These are phyloP conservation scores for Rutpela maculata DNA, from an alignment of 2,888 invertebrate species.

Conservation along the genomic window DNA sequence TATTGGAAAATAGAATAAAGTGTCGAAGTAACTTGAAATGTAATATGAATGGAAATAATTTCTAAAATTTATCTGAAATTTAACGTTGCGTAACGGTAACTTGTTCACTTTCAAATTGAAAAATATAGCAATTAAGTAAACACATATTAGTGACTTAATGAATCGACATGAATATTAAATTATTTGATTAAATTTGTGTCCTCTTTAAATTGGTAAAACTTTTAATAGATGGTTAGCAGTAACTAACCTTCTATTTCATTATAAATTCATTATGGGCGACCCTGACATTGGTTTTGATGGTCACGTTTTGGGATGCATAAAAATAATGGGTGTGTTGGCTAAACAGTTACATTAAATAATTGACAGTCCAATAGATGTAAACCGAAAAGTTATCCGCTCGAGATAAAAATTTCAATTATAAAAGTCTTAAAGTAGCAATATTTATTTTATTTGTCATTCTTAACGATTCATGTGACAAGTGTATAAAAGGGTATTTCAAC, in stretches of 20 bases:
- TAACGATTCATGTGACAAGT: no score
- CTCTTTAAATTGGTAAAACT: background rate
- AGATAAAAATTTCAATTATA: no score
- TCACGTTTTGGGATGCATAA: constrained; percentile 31
- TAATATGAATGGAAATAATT: background rate
- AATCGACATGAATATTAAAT: background rate
- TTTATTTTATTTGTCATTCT: no score
- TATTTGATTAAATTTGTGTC: background rate
- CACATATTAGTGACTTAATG: background rate
- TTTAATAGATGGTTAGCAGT: background rate
- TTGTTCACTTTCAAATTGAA: background rate
- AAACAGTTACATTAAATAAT: constrained; percentile 24
- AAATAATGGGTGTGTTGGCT: constrained; percentile 32
- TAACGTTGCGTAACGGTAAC: background rate
- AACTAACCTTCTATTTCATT: constrained; percentile 18
- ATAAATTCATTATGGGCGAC: constrained; percentile 28
- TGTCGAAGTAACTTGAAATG: no score
- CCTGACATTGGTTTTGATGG: constrained; percentile 35
- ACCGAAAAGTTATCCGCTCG: background rate
- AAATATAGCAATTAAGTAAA: background rate
- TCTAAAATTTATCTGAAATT: background rate
- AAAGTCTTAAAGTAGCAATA: no score
- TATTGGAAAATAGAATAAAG: no score
- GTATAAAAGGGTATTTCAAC: no score
- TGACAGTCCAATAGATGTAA: background rate